Percentiles rank a stretch among this genome's conserved stretches.
phyloP scores from a whole-genome alignment of 37 sponge, comb jelly and placozoan genomes.

The Hormiphora californensis region DNA sequence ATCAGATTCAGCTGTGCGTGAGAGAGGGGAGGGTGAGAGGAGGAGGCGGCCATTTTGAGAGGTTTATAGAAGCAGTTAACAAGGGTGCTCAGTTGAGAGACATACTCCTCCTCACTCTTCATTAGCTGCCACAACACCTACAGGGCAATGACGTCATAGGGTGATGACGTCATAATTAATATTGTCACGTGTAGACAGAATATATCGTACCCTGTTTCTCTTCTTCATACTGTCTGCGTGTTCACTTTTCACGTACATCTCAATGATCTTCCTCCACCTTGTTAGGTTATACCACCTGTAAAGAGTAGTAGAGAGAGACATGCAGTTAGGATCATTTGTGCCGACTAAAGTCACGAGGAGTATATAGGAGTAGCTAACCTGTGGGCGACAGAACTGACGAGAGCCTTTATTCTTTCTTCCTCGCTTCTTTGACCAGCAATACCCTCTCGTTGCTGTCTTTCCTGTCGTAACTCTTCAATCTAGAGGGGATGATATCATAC shows the following conservation, averaged over 20 bases:
- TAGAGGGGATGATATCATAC: background rate
- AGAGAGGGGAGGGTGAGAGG: conserved; percentile 61
- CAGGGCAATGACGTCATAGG: background rate
- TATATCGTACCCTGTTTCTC: conserved; percentile 59
- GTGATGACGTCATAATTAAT: background rate
- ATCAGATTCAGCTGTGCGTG: conserved; percentile 59
- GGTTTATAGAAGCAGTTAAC: conserved; percentile 61
- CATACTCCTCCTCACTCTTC: conserved; percentile 9
- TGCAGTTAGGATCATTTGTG: background rate
- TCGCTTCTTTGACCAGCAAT: background rate
- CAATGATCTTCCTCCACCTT: conserved; percentile 58
- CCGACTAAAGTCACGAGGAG: background rate
- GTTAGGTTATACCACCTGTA: conserved; percentile 57
- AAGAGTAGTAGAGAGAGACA: no score
- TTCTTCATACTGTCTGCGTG: conserved; percentile 55
- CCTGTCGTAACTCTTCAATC: background rate
- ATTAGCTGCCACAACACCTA: conserved; percentile 45
- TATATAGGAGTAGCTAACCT: background rate
- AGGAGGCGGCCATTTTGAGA: conserved; percentile 62
- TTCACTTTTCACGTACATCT: conserved; percentile 58
- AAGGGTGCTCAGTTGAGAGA: conserved; percentile 53
- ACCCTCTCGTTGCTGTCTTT: background rate
- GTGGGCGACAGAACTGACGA: conserved; percentile 4
- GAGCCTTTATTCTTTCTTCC: background rate
- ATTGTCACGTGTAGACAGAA: background rate